These are phyloP conservation scores for Onychorhynchus coronatus DNA, from an alignment of 2,113 vertebrate species.

Conservation along the genomic window DNA sequence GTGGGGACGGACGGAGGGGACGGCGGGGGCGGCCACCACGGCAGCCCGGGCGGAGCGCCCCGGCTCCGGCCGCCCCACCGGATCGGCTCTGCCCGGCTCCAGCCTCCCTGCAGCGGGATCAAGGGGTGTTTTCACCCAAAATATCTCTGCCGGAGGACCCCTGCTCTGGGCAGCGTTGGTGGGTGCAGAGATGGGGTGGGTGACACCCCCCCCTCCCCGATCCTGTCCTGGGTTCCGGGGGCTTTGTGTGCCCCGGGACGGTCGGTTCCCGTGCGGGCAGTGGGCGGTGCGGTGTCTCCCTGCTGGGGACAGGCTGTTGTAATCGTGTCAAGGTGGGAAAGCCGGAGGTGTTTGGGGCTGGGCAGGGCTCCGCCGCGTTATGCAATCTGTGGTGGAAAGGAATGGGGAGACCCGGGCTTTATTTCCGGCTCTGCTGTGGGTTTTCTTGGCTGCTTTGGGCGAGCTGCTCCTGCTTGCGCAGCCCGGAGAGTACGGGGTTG, in stretches of 20 bases:
- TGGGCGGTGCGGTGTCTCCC: not conserved
- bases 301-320: not conserved
- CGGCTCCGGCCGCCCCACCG: accelerated
- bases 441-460: not conserved
- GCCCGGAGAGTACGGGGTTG: not conserved
- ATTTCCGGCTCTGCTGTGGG: not conserved
- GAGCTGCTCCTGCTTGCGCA: not conserved
- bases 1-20: not conserved
- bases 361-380: not conserved
- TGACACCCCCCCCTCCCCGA: too few species aligned
- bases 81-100: not conserved
- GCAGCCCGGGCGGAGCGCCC: not conserved
- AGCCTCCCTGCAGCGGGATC: accelerated
- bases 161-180: not conserved
- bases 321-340: not conserved
- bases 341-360: not conserved
- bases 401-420: not conserved
- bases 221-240: accelerated
- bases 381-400: conserved; percentile 36
- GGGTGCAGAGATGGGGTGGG: not conserved
- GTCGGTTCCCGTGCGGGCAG: accelerated
- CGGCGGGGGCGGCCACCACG: not conserved
- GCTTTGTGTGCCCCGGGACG: accelerated
- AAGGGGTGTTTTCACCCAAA: accelerated
- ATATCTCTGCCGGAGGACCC: not conserved